phyloP scores from a whole-genome alignment of 2,797 vertebrate genomes.

The Cuculus canorus region DNA sequence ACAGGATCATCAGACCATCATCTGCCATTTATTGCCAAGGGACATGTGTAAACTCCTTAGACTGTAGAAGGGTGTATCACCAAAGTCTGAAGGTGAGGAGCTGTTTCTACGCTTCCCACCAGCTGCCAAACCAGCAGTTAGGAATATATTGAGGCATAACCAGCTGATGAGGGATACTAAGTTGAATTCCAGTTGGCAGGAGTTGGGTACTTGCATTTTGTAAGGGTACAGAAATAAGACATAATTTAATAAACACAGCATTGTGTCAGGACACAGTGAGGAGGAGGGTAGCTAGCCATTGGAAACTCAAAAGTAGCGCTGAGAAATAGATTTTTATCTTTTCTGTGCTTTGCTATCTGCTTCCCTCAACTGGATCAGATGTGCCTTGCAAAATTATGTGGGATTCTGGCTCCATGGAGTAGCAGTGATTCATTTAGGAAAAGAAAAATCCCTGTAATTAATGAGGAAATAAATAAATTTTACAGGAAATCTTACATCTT shows the following conservation, averaged over 20 bases:
- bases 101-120: neutral
- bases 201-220: neutral
- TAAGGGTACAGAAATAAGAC: neutral
- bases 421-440: neutral
- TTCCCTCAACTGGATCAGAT: neutral
- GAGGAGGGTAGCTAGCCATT: neutral
- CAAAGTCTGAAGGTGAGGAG: fast-evolving
- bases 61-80: neutral
- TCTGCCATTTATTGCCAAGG: neutral
- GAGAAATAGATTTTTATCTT: neutral
- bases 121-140: neutral
- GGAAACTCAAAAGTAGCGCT: neutral
- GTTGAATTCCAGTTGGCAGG: fast-evolving
- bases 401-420: neutral
- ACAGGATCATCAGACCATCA: neutral
- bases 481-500: neutral
- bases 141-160: neutral
- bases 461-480: neutral
- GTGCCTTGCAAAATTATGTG: neutral
- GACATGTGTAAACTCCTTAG: too few species aligned
- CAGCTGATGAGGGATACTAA: neutral
- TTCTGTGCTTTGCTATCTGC: neutral
- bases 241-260: neutral
- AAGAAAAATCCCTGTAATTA: neutral
- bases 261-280: too few species aligned